Evolutionary conservation across 2,797 vertebrate genomes (phyloP).

Genomic region (Pelochelys cantorii): DNA sequence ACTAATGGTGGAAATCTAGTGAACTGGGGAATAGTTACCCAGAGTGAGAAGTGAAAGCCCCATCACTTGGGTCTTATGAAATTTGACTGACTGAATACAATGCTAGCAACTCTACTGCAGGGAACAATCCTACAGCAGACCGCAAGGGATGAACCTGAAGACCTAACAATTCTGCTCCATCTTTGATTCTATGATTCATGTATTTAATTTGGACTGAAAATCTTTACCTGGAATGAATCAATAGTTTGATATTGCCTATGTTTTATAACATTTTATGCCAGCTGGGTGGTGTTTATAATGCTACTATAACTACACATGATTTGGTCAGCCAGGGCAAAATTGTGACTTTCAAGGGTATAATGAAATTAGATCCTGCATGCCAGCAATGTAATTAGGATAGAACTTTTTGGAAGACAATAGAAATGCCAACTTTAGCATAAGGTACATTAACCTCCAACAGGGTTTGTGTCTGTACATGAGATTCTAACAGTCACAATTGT

Average conservation of each 20-base stretch:
- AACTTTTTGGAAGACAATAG: background rate
- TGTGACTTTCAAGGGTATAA: slow-evolving; percentile 44
- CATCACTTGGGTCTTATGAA: background rate
- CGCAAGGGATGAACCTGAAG: background rate
- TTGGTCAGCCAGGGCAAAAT: slow-evolving; percentile 32
- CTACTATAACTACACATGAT: background rate
- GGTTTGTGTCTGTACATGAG: background rate
- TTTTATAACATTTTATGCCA: slow-evolving; percentile 1
- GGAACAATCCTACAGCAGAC: background rate
- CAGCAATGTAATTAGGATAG: slow-evolving; percentile 40
- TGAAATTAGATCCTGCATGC: slow-evolving; percentile 39
- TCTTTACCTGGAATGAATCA: slow-evolving; percentile 36
- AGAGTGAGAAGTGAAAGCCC: slow-evolving; percentile 28
- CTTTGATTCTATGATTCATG: slow-evolving; percentile 50
- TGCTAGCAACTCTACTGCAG: background rate
- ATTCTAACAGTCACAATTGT: background rate
- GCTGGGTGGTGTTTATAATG: background rate
- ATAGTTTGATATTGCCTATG: slow-evolving; percentile 13
- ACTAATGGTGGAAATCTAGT: background rate
- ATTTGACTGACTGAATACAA: background rate
- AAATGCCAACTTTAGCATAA: slow-evolving; percentile 14
- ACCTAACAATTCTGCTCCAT: background rate
- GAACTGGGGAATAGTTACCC: background rate
- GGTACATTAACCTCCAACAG: background rate
- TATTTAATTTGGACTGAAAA: slow-evolving; percentile 58